A percentile compares a stretch with the other conserved stretches of the same genome.
phyloP scores from a whole-genome alignment of 2,113 vertebrate species.

The Rhynchopsitta pachyrhyncha region DNA sequence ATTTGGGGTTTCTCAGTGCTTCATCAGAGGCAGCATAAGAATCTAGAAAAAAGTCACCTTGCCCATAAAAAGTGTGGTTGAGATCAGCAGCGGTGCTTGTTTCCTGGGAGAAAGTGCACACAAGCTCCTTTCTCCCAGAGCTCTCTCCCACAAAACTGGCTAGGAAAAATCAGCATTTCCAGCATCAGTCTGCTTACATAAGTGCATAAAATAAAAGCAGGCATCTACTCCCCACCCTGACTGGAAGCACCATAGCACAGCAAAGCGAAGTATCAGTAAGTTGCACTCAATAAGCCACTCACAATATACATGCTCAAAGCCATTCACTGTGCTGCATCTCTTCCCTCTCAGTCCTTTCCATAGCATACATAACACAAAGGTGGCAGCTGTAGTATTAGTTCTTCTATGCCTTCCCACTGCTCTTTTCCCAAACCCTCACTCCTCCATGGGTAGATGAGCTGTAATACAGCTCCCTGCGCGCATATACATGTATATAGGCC shows the following conservation, averaged over 20 bases:
- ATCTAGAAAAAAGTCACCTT: not conserved
- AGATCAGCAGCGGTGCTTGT: not conserved
- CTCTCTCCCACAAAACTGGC: not conserved
- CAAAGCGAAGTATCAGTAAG: not conserved
- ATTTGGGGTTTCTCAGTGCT: not conserved
- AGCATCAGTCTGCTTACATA: not conserved
- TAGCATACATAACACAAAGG: not conserved
- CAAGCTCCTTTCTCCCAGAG: not conserved
- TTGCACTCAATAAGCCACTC: not conserved
- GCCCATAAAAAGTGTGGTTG: not conserved
- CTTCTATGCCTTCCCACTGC: not conserved
- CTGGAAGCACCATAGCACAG: not conserved
- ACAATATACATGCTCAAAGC: not conserved
- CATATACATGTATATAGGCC: too few relatives aligned
- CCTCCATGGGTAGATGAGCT: not conserved
- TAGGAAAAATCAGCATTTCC: not conserved
- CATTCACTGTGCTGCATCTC: not conserved
- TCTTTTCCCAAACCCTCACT: not conserved
- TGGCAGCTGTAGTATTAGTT: not conserved
- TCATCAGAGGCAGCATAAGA: not conserved
- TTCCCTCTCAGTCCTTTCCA: not conserved
- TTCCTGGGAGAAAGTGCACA: not conserved
- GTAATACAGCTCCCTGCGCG: not conserved
- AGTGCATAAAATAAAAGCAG: not conserved
- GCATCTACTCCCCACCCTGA: not conserved